These are phyloP conservation scores for Ips nitidus DNA, from an alignment of 1,140 invertebrate genomes.

Conservation along the genomic window DNA sequence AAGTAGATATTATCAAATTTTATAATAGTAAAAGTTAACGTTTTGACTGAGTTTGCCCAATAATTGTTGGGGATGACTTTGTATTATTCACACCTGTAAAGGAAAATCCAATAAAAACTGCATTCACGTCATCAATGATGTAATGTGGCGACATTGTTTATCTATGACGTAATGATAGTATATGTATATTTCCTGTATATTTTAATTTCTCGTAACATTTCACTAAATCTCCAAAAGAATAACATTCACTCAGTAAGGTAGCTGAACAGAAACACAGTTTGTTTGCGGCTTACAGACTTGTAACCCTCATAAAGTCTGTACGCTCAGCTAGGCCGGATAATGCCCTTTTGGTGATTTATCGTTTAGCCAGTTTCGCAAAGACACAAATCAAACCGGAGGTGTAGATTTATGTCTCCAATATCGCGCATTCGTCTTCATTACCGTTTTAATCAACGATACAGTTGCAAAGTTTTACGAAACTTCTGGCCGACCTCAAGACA, in stretches of 20 bases:
- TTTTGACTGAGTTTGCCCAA: too few species aligned
- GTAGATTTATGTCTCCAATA: slow-evolving; percentile 24
- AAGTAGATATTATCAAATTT: too few species aligned
- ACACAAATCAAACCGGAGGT: slow-evolving; percentile 24
- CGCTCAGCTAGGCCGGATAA: slow-evolving; percentile 7
- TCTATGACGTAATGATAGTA: too few species aligned
- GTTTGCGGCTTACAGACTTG: slow-evolving; percentile 18
- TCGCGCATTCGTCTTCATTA: slow-evolving; percentile 17
- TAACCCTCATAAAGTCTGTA: slow-evolving; percentile 21
- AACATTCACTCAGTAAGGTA: slow-evolving; percentile 15
- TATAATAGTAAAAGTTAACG: too few species aligned
- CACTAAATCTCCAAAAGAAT: slow-evolving; percentile 13
- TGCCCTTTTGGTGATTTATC: slow-evolving; percentile 20
- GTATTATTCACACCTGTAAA: too few species aligned
- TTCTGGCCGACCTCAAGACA: too few species aligned
- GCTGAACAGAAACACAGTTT: slow-evolving; percentile 12
- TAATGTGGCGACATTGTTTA: too few species aligned
- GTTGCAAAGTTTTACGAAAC: too few species aligned
- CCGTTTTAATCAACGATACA: slow-evolving; percentile 13
- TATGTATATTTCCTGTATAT: too few species aligned
- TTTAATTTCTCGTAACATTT: background rate
- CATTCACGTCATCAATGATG: too few species aligned
- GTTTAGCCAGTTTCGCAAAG: slow-evolving; percentile 18
- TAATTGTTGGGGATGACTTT: too few species aligned
- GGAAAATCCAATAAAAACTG: too few species aligned